phyloP scores from a whole-genome alignment of 2,113 vertebrate genomes.

The Bufo gargarizans region DNA sequence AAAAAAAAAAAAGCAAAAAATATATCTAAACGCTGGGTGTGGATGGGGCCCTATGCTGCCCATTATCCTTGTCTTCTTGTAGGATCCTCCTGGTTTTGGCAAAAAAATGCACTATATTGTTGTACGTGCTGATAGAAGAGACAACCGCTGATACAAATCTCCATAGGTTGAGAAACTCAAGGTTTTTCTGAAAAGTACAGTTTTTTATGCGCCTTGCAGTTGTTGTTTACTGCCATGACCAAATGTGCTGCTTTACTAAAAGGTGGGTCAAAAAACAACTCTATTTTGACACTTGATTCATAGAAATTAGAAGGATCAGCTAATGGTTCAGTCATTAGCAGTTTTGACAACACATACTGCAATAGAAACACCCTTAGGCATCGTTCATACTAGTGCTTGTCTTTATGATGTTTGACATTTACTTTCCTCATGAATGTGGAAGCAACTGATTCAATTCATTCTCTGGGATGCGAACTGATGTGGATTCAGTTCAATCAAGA shows the following conservation, averaged over 20 bases:
- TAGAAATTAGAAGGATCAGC: not conserved
- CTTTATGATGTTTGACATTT: not conserved
- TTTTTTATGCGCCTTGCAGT: not conserved
- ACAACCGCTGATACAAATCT: not conserved
- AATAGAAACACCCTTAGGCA: not conserved
- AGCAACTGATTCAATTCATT: not conserved
- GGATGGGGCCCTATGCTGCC: not conserved
- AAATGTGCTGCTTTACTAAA: not conserved
- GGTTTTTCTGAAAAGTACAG: not conserved
- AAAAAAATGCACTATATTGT: not conserved
- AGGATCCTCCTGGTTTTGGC: not conserved
- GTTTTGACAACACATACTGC: not conserved
- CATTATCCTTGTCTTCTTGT: not conserved
- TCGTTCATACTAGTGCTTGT: not conserved
- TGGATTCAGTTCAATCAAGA: no score
- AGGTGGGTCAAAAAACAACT: not conserved
- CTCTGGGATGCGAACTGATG: not conserved
- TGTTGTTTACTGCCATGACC: not conserved
- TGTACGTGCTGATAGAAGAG: not conserved
- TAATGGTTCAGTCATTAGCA: not conserved
- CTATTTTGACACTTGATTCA: not conserved
- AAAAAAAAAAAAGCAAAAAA: not conserved
- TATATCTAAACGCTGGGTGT: not conserved
- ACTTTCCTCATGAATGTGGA: not conserved
- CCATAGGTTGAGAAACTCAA: not conserved